Evolutionary conservation across 2,113 vertebrate genomes (phyloP).

Genomic region (Ranitomeya imitator): DNA sequence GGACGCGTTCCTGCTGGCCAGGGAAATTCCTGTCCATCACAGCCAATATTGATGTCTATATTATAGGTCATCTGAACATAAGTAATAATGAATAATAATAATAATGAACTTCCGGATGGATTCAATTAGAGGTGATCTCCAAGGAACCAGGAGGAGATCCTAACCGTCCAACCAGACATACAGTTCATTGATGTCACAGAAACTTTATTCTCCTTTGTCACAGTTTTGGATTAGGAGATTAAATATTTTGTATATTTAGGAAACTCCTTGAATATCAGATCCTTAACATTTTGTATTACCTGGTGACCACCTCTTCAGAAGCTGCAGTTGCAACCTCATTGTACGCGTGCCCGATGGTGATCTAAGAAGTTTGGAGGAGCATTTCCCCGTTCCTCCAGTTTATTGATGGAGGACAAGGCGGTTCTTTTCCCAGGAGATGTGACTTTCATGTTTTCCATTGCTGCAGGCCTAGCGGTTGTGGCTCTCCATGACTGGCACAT

Average conservation of each 20-base stretch:
- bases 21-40: neutral
- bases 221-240: neutral
- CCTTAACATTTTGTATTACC: neutral
- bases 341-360: neutral
- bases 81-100: neutral
- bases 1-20: neutral
- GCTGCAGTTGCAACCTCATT: neutral
- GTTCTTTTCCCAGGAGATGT: neutral
- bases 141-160: neutral
- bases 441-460: neutral
- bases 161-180: neutral
- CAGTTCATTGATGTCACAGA: neutral
- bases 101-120: neutral
- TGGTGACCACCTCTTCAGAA: too few relatives aligned
- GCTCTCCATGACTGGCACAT: neutral
- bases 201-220: neutral
- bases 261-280: neutral
- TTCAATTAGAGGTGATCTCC: neutral
- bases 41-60: neutral
- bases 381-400: neutral
- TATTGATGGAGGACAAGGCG: neutral
- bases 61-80: neutral
- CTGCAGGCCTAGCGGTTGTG: neutral
- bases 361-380: too few relatives aligned
- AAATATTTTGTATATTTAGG: neutral